These are phyloP conservation scores for Hypomecis punctinalis DNA, from an alignment of 2,888 invertebrate species.

Conservation along the genomic window DNA sequence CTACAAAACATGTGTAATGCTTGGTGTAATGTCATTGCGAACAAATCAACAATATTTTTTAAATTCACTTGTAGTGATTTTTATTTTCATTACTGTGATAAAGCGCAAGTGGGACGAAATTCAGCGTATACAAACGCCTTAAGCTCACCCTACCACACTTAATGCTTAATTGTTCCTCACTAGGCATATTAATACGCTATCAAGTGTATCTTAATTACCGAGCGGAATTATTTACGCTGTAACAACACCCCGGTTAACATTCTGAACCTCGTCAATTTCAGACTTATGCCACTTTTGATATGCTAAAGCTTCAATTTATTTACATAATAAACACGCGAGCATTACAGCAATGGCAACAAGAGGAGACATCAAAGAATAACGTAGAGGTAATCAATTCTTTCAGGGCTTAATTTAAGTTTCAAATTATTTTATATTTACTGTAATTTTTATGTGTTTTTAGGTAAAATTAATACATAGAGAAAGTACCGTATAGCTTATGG, in stretches of 20 bases:
- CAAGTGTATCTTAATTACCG: slow-evolving; percentile 28
- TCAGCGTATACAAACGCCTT: background rate
- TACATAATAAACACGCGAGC: slow-evolving; percentile 22
- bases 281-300: slow-evolving; percentile 23
- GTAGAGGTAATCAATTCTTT: background rate
- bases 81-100: too few species aligned
- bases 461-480: background rate
- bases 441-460: background rate
- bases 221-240: slow-evolving; percentile 29
- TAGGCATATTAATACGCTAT: slow-evolving; percentile 37
- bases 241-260: slow-evolving; percentile 22
- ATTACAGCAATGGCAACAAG: slow-evolving; percentile 10
- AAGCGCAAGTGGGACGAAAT: too few species aligned
- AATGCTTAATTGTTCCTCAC: slow-evolving; percentile 19
- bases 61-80: too few species aligned
- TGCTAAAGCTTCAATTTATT: slow-evolving; percentile 18
- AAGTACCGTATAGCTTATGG: too few species aligned
- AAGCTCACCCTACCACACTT: slow-evolving; percentile 3
- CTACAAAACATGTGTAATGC: too few species aligned
- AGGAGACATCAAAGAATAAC: slow-evolving; percentile 3
- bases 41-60: too few species aligned
- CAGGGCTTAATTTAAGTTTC: background rate
- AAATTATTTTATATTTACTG: background rate
- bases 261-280: slow-evolving; percentile 13
- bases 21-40: too few species aligned